A percentile compares a stretch with the other conserved stretches of the same genome.
Conservation (phyloP, 2,888 invertebrate species). For the Holacanthella duospinosa region DNA sequence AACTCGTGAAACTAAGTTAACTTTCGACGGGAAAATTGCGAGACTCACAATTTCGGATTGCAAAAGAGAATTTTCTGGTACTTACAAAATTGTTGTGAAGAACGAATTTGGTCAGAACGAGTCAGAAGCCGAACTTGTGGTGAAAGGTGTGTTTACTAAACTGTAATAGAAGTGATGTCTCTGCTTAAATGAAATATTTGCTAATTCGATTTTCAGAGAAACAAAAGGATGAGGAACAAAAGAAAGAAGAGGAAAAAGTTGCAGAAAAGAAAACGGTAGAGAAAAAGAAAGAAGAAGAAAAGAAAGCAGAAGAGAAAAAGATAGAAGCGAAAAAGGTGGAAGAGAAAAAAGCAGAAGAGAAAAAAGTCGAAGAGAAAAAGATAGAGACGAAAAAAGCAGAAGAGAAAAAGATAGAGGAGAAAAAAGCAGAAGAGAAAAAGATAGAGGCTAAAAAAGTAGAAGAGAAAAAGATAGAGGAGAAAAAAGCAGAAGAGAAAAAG, state of each 20-base stretch:
- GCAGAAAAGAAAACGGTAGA: conserved; percentile 37
- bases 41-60: conserved; percentile 67
- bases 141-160: conserved; percentile 47
- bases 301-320: conserved; percentile 44
- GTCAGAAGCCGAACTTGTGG: conserved; percentile 71
- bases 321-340: conserved; percentile 40
- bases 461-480: conserved; percentile 39
- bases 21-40: conserved; percentile 73
- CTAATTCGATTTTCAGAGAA: conserved; percentile 14
- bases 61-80: conserved; percentile 62
- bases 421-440: conserved; percentile 45
- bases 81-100: conserved; percentile 72
- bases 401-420: conserved; percentile 43
- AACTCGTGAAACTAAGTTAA: conserved; percentile 63
- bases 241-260: conserved; percentile 24
- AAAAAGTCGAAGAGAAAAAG: conserved; percentile 15
- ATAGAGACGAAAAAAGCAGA: conserved; percentile 22
- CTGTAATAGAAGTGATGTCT: neutral
- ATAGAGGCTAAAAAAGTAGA: conserved; percentile 31
- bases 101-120: conserved; percentile 88
- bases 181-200: neutral
- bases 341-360: conserved; percentile 17
- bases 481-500: conserved; percentile 29
- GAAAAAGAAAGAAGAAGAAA: conserved; percentile 43
- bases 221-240: conserved; percentile 24